A percentile compares a stretch with the other conserved stretches of the same genome.
phyloP scores from a whole-genome alignment of 2,797 vertebrate genomes.

The Trematomus bernacchii region DNA sequence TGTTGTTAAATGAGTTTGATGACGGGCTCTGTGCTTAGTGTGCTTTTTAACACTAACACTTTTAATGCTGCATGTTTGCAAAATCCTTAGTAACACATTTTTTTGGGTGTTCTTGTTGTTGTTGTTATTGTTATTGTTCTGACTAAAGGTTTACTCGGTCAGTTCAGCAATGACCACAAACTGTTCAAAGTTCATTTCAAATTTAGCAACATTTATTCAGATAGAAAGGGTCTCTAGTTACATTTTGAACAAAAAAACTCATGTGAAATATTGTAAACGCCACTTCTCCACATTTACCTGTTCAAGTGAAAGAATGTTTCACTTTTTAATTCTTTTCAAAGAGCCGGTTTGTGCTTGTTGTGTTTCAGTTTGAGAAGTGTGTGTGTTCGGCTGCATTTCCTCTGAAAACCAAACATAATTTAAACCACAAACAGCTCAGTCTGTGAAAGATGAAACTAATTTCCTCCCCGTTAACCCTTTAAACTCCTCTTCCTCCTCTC shows the following conservation, averaged over 20 bases:
- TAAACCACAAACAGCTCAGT: not conserved
- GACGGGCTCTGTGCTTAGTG: too few relatives aligned
- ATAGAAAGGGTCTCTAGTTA: not conserved
- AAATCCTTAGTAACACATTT: not conserved
- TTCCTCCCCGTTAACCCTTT: not conserved
- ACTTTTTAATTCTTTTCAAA: not conserved
- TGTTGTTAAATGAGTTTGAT: not conserved
- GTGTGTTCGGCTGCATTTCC: not conserved
- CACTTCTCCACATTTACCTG: not conserved
- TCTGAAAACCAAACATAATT: not conserved
- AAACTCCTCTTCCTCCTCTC: not conserved
- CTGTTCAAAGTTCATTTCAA: not conserved
- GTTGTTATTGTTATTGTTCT: not conserved
- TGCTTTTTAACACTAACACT: not conserved
- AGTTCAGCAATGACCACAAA: not conserved
- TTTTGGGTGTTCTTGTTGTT: not conserved
- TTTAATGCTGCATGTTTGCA: not conserved
- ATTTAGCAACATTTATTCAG: not conserved
- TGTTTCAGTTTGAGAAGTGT: not conserved
- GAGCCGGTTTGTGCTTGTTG: not conserved
- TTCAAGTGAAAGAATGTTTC: not conserved
- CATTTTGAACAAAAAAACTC: not conserved
- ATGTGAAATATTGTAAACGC: not conserved
- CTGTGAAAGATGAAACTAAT: too few relatives aligned
- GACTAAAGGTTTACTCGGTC: not conserved